phyloP scores from a whole-genome alignment of 92 coral and sea anemone genomes.

The Epizoanthus scotinus region DNA sequence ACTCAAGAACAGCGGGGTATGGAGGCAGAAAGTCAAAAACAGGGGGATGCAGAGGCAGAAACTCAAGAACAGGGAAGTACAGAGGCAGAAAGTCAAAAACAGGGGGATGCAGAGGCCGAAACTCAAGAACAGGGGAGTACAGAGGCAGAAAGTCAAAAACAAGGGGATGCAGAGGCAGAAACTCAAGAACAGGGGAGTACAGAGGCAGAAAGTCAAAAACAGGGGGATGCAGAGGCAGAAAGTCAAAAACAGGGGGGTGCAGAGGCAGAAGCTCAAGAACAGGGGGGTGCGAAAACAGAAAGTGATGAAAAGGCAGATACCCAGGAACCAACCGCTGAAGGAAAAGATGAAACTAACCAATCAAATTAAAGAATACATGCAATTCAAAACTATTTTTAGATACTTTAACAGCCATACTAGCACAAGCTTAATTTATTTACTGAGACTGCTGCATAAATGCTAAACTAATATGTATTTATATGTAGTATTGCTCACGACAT shows the following conservation, averaged over 20 bases:
- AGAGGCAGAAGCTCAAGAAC: background rate
- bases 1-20: background rate
- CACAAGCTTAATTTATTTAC: too few species aligned
- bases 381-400: too few species aligned
- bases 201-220: background rate
- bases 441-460: too few species aligned
- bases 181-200: background rate
- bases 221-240: background rate
- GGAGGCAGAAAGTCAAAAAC: background rate
- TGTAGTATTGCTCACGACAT: too few species aligned
- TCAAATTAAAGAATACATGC: background rate
- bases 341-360: constrained; percentile 2
- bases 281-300: background rate
- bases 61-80: background rate
- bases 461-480: too few species aligned
- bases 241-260: background rate
- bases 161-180: constrained; percentile 3
- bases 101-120: background rate
- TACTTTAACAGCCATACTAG: too few species aligned
- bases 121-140: constrained; percentile 11
- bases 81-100: background rate
- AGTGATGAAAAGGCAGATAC: too few species aligned
- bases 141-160: background rate
- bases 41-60: background rate
- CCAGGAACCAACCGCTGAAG: background rate